Conservation (phyloP, 2,888 invertebrate genomes). For the Yponomeuta plumbellus region DNA sequence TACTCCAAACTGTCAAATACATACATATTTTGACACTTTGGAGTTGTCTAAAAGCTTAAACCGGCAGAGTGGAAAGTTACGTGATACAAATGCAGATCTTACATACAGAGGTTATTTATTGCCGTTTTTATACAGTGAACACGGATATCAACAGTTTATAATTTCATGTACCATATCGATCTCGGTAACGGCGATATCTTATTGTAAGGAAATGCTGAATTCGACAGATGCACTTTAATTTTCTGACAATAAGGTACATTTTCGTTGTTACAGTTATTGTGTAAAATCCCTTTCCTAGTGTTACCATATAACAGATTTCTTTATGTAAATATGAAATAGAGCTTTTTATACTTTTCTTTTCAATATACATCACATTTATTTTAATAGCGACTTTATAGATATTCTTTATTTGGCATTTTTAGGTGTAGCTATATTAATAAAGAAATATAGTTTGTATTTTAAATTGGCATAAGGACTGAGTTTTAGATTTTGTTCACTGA, state of each 20-base stretch:
- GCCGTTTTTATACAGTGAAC: neutral
- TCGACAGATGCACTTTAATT: neutral
- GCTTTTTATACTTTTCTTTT: constrained; percentile 45
- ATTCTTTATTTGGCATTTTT: constrained; percentile 48
- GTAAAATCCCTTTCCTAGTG: constrained; percentile 34
- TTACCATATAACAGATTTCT: constrained; percentile 50
- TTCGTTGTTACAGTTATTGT: neutral
- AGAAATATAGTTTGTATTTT: constrained; percentile 37
- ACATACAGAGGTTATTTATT: no score
- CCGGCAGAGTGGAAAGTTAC: no score
- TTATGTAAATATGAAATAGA: constrained; percentile 58
- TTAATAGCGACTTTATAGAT: constrained; percentile 33
- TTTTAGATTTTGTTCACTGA: constrained; percentile 26
- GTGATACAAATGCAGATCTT: no score
- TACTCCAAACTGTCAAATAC: no score
- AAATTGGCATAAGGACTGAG: constrained; percentile 49
- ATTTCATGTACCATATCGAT: neutral
- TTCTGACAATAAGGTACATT: neutral
- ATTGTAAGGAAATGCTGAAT: neutral
- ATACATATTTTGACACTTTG: no score
- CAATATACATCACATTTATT: constrained; percentile 47
- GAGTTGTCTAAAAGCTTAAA: no score
- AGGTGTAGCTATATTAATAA: constrained; percentile 38
- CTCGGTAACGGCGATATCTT: neutral
- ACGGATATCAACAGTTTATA: neutral